These are phyloP conservation scores for Hemichromis elongatus DNA, from an alignment of 2,113 vertebrate species.

Conservation along the genomic window DNA sequence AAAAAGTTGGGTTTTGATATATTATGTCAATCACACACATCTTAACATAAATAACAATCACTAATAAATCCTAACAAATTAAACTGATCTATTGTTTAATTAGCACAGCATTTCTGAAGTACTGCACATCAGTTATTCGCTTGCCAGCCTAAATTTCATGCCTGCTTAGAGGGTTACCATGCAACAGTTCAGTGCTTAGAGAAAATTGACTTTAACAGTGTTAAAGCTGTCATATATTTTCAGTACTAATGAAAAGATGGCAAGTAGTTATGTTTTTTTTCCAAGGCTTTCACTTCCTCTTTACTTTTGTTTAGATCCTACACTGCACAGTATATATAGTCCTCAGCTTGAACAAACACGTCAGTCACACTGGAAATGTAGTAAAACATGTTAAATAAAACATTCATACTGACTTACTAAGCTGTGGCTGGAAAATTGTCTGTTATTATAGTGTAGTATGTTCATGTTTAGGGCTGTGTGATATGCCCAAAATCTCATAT, in stretches of 20 bases:
- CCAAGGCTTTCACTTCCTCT: not conserved
- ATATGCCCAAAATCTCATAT: too few species aligned
- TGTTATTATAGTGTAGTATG: not conserved
- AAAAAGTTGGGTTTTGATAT: not conserved
- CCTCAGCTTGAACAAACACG: not conserved
- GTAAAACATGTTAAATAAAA: not conserved
- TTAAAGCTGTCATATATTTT: not conserved
- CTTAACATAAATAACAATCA: not conserved
- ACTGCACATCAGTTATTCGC: not conserved
- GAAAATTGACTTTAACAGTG: not conserved
- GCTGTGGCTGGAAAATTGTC: not conserved
- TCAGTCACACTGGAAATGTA: not conserved
- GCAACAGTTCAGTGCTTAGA: not conserved
- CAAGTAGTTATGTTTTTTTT: not conserved
- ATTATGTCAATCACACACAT: not conserved
- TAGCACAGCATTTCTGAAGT: not conserved
- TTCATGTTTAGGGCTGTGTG: too few species aligned
- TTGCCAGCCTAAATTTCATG: not conserved
- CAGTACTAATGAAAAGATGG: not conserved
- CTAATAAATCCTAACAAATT: not conserved
- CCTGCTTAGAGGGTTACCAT: not conserved
- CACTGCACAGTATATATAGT: not conserved
- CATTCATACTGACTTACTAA: not conserved
- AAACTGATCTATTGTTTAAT: not conserved
- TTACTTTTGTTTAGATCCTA: not conserved